Conservation (phyloP, 2,113 vertebrate species). For the Dasyornis broadbenti region DNA sequence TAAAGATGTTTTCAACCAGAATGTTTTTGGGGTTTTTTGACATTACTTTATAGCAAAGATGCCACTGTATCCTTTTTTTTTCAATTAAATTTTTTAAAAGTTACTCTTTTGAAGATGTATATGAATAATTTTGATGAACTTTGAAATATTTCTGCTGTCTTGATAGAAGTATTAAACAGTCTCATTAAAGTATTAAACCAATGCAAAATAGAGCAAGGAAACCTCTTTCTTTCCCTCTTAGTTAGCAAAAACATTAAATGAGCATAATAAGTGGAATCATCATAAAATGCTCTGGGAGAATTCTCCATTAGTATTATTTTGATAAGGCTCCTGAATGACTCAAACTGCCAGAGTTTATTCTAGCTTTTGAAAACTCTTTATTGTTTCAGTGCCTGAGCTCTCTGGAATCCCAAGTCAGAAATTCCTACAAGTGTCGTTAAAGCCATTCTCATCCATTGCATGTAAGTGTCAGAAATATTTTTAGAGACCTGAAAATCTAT, state of each 20-base stretch:
- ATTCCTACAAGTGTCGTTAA: background rate
- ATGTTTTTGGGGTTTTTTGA: background rate
- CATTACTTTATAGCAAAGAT: background rate
- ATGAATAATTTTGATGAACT: background rate
- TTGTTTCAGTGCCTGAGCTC: background rate
- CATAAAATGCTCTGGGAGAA: background rate
- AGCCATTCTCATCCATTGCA: background rate
- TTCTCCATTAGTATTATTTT: background rate
- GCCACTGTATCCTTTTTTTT: background rate
- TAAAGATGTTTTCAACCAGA: background rate
- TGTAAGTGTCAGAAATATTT: slow-evolving; percentile 21
- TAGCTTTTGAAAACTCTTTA: background rate
- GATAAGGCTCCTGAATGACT: background rate
- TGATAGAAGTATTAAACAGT: background rate
- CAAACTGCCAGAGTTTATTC: background rate
- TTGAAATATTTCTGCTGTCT: background rate
- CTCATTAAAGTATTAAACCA: background rate
- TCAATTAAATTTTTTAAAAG: rapidly evolving
- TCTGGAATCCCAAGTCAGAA: background rate
- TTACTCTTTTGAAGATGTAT: background rate
- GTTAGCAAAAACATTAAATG: background rate
- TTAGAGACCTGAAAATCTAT: slow-evolving; percentile 23
- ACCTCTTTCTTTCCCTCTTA: background rate
- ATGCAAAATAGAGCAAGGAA: background rate
- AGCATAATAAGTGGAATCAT: background rate